Evolutionary conservation across 35 echinoderm and acorn worm genomes (phyloP).

Genomic region (Heliocidaris erythrogramma): DNA sequence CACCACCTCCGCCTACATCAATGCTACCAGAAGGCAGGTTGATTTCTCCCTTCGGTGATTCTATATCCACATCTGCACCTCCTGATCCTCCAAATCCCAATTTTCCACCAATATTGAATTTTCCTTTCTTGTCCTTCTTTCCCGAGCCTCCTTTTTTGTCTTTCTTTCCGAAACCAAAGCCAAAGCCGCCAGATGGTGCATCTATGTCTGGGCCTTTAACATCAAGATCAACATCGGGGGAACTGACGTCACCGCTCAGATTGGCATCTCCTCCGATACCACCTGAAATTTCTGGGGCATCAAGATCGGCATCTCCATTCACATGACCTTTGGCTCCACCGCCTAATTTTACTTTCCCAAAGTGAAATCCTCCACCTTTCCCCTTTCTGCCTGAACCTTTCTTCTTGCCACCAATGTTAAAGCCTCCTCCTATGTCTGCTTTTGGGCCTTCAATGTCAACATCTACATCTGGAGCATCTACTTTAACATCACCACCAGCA

Average conservation of each 20-base stretch:
- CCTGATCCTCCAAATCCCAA: constrained; percentile 40
- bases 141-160: constrained; percentile 56
- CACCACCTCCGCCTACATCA: constrained; percentile 32
- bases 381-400: constrained; percentile 66
- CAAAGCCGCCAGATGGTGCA: constrained; percentile 20
- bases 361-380: constrained; percentile 63
- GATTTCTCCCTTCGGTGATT: constrained; percentile 42
- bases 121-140: constrained; percentile 59
- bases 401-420: constrained; percentile 53
- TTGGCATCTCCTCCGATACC: constrained; percentile 47
- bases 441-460: constrained; percentile 30
- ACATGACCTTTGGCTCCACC: constrained; percentile 19
- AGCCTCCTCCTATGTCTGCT: constrained; percentile 49
- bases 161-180: constrained; percentile 48
- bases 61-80: constrained; percentile 32
- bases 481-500: constrained; percentile 44
- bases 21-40: background rate
- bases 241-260: constrained; percentile 28
- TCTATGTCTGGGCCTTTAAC: constrained; percentile 50
- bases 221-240: constrained; percentile 62
- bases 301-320: constrained; percentile 39
- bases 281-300: background rate
- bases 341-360: constrained; percentile 49
- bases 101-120: constrained; percentile 46
- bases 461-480: constrained; percentile 43